Percentiles rank a stretch among this genome's conserved stretches.
phyloP scores from a whole-genome alignment of 2,888 invertebrate genomes.

The Taphrorychus bicolor region DNA sequence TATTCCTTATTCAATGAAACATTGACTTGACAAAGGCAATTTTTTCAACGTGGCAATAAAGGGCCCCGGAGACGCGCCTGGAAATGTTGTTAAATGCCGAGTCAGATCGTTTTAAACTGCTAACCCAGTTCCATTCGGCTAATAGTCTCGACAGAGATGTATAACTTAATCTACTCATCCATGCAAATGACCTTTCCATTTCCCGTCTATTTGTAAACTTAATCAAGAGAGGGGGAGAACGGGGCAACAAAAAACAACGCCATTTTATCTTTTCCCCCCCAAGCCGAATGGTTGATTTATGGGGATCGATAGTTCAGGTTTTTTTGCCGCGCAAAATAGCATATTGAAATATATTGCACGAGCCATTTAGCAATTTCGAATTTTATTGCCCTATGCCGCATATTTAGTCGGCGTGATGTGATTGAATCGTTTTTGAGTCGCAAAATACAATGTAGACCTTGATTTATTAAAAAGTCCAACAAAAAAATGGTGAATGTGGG shows the following conservation, averaged over 20 bases:
- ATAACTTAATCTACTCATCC: slow-evolving; percentile 46
- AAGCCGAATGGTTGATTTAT: slow-evolving; percentile 17
- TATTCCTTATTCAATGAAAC: no score
- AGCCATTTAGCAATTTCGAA: neutral
- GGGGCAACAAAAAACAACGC: slow-evolving; percentile 26
- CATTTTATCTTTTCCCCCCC: slow-evolving; percentile 19
- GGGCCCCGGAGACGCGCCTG: slow-evolving; percentile 7
- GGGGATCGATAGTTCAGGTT: slow-evolving; percentile 8
- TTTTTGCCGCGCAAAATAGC: slow-evolving; percentile 9
- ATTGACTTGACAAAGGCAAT: neutral
- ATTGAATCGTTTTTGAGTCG: neutral
- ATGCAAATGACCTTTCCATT: slow-evolving; percentile 50
- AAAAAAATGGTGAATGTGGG: no score
- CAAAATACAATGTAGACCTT: neutral
- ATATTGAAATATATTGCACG: slow-evolving; percentile 16
- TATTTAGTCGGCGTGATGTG: no score
- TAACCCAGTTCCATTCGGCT: slow-evolving; percentile 32
- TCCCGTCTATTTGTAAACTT: slow-evolving; percentile 43
- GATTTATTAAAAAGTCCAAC: neutral
- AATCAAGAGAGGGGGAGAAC: slow-evolving; percentile 28
- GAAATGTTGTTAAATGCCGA: slow-evolving; percentile 24
- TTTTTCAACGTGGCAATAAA: slow-evolving; percentile 4
- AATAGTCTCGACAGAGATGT: slow-evolving; percentile 46
- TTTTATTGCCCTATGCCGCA: slow-evolving; percentile 8
- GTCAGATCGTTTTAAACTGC: slow-evolving; percentile 24